Conservation (phyloP, 2,888 invertebrate species). For the Spisula subtruncata region DNA sequence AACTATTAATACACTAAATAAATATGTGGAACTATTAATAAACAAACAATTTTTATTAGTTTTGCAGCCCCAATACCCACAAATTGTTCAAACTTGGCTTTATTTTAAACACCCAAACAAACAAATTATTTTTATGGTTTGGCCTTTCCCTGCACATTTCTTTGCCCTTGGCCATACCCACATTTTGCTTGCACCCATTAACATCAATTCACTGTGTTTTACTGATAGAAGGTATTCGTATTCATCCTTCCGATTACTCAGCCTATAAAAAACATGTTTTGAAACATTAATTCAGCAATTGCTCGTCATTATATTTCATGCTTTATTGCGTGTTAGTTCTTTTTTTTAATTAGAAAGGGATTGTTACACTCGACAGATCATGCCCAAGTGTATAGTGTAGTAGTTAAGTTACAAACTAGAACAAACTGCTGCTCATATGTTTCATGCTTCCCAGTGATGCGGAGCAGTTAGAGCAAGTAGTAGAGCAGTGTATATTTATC, state of each 20-base stretch:
- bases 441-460: no score
- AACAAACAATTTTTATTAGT: no score
- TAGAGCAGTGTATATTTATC: neutral
- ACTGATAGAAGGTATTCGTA: neutral
- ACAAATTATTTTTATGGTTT: no score
- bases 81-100: no score
- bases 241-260: neutral
- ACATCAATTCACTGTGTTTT: neutral
- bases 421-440: no score
- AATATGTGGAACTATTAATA: no score
- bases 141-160: neutral
- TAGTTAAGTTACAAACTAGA: no score
- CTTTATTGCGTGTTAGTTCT: neutral
- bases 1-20: no score
- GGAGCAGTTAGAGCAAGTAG: no score
- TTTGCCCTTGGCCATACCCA: neutral
- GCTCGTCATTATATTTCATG: neutral
- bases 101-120: no score
- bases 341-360: neutral
- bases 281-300: slow-evolving; percentile 1
- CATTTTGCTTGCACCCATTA: neutral
- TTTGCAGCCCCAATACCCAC: no score
- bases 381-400: neutral
- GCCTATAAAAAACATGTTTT: neutral
- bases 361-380: neutral